A percentile compares a stretch with the other conserved stretches of the same genome.
phyloP scores from a whole-genome alignment of 2,797 vertebrate genomes.

The Artibeus lituratus region DNA sequence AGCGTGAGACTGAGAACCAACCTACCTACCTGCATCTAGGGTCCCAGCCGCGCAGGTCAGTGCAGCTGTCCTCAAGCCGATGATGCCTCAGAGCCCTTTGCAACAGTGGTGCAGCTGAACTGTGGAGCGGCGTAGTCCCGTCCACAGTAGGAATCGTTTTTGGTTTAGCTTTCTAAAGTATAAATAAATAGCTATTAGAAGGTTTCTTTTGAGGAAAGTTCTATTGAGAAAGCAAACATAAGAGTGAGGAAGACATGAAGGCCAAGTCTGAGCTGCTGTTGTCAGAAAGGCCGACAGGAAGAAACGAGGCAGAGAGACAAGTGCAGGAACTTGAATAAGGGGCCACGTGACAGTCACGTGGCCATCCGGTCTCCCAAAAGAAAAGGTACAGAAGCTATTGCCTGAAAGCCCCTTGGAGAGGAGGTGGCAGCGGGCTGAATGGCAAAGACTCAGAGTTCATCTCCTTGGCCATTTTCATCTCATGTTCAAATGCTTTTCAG shows the following conservation, averaged over 20 bases:
- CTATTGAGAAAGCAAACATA: background rate
- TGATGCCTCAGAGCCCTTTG: background rate
- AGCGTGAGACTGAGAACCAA: background rate
- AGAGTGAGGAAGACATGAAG: background rate
- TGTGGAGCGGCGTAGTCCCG: background rate
- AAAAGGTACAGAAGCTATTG: background rate
- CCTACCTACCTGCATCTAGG: background rate
- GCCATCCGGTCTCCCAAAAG: background rate
- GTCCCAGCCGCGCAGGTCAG: background rate
- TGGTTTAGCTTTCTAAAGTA: background rate
- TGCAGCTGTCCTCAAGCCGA: background rate
- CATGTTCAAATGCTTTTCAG: background rate
- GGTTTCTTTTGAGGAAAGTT: background rate
- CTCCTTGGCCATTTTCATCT: background rate
- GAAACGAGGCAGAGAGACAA: background rate
- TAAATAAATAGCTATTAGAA: background rate
- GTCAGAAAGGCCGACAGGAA: background rate
- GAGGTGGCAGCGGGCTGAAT: background rate
- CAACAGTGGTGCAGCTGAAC: background rate
- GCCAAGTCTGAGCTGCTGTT: background rate
- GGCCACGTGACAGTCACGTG: background rate
- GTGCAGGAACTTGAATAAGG: background rate
- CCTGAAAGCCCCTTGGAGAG: background rate
- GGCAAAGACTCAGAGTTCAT: background rate
- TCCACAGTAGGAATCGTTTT: background rate